Percentiles rank a stretch among this genome's conserved stretches.
Conservation (phyloP, 2,797 vertebrate species). For the Mormyrops boulengeri region DNA sequence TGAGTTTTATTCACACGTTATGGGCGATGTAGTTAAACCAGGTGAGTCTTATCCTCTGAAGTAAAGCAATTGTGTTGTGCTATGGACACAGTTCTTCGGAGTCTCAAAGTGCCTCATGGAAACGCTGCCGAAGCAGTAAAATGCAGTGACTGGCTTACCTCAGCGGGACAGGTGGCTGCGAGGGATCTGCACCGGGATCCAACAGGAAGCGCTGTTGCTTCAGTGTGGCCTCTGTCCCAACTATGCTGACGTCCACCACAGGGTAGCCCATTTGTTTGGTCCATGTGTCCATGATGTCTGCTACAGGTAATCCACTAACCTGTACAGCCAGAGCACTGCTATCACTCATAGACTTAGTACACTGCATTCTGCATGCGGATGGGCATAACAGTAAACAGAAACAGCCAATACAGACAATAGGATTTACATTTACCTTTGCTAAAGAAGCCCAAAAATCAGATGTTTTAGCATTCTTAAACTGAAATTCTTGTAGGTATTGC, state of each 20-base stretch:
- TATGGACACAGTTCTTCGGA: neutral
- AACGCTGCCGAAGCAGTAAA: neutral
- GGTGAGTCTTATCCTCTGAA: neutral
- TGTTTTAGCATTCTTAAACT: slow-evolving; percentile 85
- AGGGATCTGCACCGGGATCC: slow-evolving; percentile 70
- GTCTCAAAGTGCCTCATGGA: neutral
- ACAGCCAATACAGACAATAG: neutral
- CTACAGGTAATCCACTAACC: slow-evolving; percentile 71
- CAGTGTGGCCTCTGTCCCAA: slow-evolving; percentile 38
- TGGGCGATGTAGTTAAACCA: neutral
- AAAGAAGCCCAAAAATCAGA: slow-evolving; percentile 81
- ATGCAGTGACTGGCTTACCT: slow-evolving; percentile 40
- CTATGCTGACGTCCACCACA: slow-evolving; percentile 60
- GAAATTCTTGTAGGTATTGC: slow-evolving; percentile 66
- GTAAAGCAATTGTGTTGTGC: neutral
- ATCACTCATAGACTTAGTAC: neutral
- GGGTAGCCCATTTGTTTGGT: slow-evolving; percentile 96
- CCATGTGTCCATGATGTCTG: slow-evolving; percentile 90
- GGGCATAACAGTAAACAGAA: neutral
- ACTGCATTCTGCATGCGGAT: neutral
- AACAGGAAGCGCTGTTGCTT: slow-evolving; percentile 80
- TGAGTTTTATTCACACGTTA: neutral
- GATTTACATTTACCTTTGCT: slow-evolving; percentile 57
- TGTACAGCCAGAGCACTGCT: slow-evolving; percentile 38
- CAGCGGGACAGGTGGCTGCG: slow-evolving; percentile 45